phyloP scores from a whole-genome alignment of 2,113 vertebrate species.

The Perognathus longimembris region DNA sequence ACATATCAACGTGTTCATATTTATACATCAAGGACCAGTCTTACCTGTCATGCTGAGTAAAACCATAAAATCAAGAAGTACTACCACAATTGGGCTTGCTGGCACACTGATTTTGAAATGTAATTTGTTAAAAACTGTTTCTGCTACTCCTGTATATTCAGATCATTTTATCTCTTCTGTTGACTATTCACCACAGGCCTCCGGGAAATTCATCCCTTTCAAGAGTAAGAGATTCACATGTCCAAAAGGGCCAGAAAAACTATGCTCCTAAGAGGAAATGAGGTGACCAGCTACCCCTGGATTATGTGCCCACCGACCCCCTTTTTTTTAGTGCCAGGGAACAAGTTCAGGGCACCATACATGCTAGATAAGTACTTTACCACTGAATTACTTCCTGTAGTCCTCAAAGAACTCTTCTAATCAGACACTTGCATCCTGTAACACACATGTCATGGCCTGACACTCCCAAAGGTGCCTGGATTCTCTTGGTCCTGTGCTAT shows the following conservation, averaged over 20 bases:
- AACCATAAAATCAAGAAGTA: neutral
- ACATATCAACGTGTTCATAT: neutral
- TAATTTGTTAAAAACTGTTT: neutral
- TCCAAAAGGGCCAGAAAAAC: slow-evolving; percentile 14
- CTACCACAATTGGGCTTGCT: neutral
- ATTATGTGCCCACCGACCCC: neutral
- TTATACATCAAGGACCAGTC: neutral
- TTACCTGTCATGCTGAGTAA: neutral
- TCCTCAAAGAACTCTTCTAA: neutral
- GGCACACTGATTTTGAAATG: slow-evolving; percentile 24
- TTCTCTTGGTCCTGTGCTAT: neutral
- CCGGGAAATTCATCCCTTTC: neutral
- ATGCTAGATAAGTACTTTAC: neutral
- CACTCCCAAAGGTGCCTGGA: neutral
- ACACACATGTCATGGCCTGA: neutral
- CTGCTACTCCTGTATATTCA: too few relatives aligned
- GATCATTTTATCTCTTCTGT: slow-evolving; percentile 12
- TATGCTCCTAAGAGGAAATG: neutral
- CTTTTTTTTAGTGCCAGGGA: neutral
- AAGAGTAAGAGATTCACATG: neutral
- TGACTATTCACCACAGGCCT: neutral
- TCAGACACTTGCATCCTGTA: neutral
- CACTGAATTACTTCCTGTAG: neutral
- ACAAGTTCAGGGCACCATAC: neutral
- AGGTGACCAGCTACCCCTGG: neutral